Evolutionary conservation across 1,140 invertebrate species (phyloP).

Genomic region (Pseudomyrmex flavicornis): DNA sequence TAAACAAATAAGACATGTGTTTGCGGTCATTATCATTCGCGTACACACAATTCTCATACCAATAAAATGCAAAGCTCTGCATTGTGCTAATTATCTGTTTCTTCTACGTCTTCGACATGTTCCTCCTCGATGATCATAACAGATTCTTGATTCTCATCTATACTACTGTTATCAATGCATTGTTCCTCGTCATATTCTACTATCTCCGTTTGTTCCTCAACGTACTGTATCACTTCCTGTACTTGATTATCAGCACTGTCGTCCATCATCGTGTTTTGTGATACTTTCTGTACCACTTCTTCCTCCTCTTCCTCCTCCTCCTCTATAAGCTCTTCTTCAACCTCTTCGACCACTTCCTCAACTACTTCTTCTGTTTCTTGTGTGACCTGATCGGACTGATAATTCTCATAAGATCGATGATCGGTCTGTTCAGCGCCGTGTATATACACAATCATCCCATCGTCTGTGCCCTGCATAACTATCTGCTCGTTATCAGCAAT

Average conservation of each 20-base stretch:
- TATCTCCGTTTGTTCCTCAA: constrained; percentile 83
- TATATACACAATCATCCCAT: constrained; percentile 82
- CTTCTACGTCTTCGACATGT: constrained; percentile 69
- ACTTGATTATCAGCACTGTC: constrained; percentile 72
- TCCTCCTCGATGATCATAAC: constrained; percentile 81
- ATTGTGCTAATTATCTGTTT: constrained; percentile 32
- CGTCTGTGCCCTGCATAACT: constrained; percentile 78
- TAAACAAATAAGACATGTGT: constrained; percentile 44
- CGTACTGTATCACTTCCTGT: constrained; percentile 82
- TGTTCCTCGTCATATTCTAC: constrained; percentile 81
- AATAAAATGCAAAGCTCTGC: constrained; percentile 76
- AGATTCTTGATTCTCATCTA: constrained; percentile 72
- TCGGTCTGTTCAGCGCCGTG: constrained; percentile 77
- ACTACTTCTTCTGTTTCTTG: constrained; percentile 75
- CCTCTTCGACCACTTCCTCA: constrained; percentile 69
- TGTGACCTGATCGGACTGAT: constrained; percentile 70
- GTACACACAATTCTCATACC: constrained; percentile 78
- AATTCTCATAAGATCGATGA: constrained; percentile 72
- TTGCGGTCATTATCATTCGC: constrained; percentile 74
- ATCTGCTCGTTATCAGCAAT: constrained; percentile 77
- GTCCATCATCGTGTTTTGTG: constrained; percentile 51
- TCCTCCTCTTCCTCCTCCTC: constrained; percentile 65
- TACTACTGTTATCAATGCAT: constrained; percentile 65
- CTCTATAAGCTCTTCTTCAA: constrained; percentile 73
- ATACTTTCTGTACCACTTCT: constrained; percentile 44